Conservation (phyloP, 1,140 invertebrate genomes). For the Leptopilina boulardi region DNA sequence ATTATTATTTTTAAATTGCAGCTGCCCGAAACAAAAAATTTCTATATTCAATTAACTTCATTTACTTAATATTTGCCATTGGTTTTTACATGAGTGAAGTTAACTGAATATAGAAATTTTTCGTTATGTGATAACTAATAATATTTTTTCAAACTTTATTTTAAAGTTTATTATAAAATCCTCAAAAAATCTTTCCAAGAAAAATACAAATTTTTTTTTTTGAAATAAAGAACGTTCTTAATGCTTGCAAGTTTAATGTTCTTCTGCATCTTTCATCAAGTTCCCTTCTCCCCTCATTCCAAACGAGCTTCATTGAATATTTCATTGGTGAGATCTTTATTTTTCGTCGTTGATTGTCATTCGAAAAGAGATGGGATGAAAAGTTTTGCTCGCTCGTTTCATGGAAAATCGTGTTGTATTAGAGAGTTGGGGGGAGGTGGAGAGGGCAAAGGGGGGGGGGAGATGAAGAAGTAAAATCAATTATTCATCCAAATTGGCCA, state of each 20-base stretch:
- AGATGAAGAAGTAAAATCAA: conserved; percentile 70
- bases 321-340: conserved; percentile 59
- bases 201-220: conserved; percentile 21
- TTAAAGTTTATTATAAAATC: conserved; percentile 19
- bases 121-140: no score
- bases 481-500: conserved; percentile 76
- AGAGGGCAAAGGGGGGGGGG: conserved; percentile 25
- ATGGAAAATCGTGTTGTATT: conserved; percentile 43
- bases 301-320: conserved; percentile 62
- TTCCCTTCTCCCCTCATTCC: conserved; percentile 49
- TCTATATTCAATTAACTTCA: no score
- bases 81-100: no score
- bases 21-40: no score
- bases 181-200: conserved; percentile 7
- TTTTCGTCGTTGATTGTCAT: conserved; percentile 62
- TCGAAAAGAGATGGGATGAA: conserved; percentile 53
- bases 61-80: no score
- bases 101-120: no score
- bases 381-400: conserved; percentile 48
- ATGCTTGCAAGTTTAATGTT: conserved; percentile 59
- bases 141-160: no score
- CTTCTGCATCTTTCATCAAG: conserved; percentile 58
- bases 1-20: no score
- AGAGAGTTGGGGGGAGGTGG: background rate
- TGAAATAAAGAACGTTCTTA: conserved; percentile 51